Evolutionary conservation across 2,113 vertebrate species (phyloP).

Genomic region (Amphiprion ocellaris): DNA sequence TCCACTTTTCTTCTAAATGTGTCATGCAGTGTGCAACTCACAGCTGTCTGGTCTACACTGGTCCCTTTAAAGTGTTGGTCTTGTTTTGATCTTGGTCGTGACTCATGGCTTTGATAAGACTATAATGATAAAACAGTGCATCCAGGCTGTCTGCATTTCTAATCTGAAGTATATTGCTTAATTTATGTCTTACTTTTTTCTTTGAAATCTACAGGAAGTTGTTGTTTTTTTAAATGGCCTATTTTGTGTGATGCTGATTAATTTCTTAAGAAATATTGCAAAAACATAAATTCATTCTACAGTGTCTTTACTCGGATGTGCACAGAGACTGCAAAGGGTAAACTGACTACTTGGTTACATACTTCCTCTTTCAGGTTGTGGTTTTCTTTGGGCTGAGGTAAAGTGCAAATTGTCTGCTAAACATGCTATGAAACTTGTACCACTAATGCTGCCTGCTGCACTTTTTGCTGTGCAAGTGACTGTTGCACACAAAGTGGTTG

Average conservation of each 20-base stretch:
- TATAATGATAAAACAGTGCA: too few relatives aligned
- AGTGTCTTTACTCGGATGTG: neutral
- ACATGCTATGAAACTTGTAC: neutral
- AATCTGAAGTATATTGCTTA: neutral
- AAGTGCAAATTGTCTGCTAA: slow-evolving; percentile 31
- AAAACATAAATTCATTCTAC: neutral
- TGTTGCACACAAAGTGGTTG: neutral
- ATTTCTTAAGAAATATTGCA: neutral
- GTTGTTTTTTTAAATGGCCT: neutral
- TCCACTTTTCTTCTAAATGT: too few relatives aligned
- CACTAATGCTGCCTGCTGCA: slow-evolving; percentile 6
- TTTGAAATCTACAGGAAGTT: neutral
- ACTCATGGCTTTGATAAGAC: neutral
- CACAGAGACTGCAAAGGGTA: slow-evolving; percentile 17
- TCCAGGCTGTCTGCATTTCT: neutral
- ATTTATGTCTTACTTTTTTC: neutral
- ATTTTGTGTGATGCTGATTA: neutral
- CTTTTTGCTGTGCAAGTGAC: neutral
- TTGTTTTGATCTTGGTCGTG: too few relatives aligned
- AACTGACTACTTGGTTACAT: neutral
- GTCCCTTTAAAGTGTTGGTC: too few relatives aligned
- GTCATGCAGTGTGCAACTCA: too few relatives aligned
- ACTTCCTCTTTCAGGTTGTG: slow-evolving; percentile 56
- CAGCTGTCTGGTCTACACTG: too few relatives aligned
- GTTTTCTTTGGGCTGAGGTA: slow-evolving; percentile 31